These are phyloP conservation scores for Gallinago solitaria DNA, from an alignment of 2,797 vertebrate genomes.

Conservation along the genomic window DNA sequence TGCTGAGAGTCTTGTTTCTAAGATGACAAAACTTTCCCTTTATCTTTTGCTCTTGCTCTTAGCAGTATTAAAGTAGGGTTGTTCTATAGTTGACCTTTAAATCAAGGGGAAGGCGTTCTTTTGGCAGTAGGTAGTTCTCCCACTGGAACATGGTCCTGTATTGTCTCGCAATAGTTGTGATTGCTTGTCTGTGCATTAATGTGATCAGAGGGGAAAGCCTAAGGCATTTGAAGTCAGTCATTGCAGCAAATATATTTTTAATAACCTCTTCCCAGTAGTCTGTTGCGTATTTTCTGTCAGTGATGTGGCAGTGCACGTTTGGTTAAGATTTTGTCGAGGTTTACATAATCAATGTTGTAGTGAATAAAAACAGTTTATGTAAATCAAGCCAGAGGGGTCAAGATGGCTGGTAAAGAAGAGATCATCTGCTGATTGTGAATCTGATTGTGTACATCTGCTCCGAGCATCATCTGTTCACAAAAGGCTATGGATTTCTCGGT, in stretches of 20 bases:
- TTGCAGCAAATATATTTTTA: not conserved
- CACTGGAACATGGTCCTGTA: not conserved
- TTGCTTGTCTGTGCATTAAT: not conserved
- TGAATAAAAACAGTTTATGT: constrained; percentile 36
- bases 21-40: constrained; percentile 9
- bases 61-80: not conserved
- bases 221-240: not conserved
- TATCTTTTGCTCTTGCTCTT: not conserved
- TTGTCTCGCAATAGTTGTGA: not conserved
- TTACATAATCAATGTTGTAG: constrained; percentile 27
- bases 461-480: not conserved
- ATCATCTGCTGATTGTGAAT: constrained; percentile 36
- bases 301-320: not conserved
- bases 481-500: not conserved
- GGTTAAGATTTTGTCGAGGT: not conserved
- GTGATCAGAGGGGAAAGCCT: not conserved
- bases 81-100: not conserved
- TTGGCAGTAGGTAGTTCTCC: not conserved
- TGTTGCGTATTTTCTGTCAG: not conserved
- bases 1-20: not conserved
- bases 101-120: not conserved
- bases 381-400: constrained; percentile 45
- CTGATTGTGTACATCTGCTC: constrained; percentile 25
- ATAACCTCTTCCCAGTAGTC: not conserved
- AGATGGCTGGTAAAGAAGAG: constrained; percentile 45